phyloP scores from a whole-genome alignment of 2,113 vertebrate species.

The Stigmatopora nigra region DNA sequence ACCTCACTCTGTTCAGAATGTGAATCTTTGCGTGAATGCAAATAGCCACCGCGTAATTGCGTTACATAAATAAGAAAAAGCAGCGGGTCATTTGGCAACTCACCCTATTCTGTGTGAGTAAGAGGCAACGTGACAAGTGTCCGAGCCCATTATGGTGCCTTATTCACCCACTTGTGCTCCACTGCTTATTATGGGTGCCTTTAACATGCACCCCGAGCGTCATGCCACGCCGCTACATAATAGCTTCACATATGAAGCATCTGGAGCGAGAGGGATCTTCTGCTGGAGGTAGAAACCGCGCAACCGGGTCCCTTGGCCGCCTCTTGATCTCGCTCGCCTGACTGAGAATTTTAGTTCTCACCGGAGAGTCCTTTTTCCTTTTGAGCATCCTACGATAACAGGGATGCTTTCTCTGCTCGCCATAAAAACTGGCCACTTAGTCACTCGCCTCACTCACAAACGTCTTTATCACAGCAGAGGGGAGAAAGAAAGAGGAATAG shows the following conservation, averaged over 20 bases:
- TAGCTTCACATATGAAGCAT: conserved; percentile 47
- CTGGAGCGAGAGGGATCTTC: conserved; percentile 46
- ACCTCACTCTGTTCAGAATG: conserved; percentile 13
- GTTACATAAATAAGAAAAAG: conserved; percentile 39
- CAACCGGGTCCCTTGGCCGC: background rate
- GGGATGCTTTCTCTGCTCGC: conserved; percentile 1
- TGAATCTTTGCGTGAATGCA: conserved; percentile 29
- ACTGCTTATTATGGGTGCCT: conserved; percentile 44
- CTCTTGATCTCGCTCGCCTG: background rate
- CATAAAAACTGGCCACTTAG: conserved; percentile 12
- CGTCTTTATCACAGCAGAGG: conserved; percentile 24
- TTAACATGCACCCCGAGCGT: conserved; percentile 43
- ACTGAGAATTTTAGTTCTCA: conserved; percentile 27
- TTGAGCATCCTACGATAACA: background rate
- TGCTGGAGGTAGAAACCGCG: conserved; percentile 26
- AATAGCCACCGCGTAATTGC: conserved; percentile 5
- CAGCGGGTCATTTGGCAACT: conserved; percentile 55
- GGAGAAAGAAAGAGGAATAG: conserved; percentile 25
- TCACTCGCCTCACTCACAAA: conserved; percentile 31
- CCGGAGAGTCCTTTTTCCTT: background rate
- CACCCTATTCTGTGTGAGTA: conserved; percentile 41
- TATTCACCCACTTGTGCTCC: conserved; percentile 45
- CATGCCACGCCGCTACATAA: conserved; percentile 49
- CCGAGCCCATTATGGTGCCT: conserved; percentile 65
- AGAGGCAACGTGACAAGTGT: conserved; percentile 67